Conservation (phyloP, 2,113 vertebrate genomes). For the Cathartes aura region DNA sequence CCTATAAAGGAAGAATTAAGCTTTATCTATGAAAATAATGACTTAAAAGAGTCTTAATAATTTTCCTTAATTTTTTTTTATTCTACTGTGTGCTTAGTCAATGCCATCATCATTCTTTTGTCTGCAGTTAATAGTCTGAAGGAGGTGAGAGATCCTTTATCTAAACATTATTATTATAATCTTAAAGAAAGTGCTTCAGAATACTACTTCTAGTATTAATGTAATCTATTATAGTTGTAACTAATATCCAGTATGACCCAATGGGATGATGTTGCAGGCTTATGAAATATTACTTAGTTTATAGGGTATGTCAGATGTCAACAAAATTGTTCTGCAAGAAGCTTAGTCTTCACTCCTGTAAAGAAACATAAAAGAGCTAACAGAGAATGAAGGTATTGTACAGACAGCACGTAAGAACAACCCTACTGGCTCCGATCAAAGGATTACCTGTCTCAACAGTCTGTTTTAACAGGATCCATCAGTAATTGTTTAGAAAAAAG, state of each 20-base stretch:
- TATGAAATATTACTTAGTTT: slow-evolving; percentile 1
- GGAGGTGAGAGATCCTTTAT: not conserved
- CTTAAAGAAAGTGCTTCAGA: not conserved
- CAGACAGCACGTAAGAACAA: not conserved
- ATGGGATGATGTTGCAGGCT: not conserved
- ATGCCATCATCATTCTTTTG: not conserved
- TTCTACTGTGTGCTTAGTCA: not conserved
- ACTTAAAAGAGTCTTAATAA: not conserved
- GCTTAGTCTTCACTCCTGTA: not conserved
- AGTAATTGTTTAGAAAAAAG: not conserved
- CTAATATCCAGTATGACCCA: not conserved
- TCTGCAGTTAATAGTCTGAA: not conserved
- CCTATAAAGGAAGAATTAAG: not conserved
- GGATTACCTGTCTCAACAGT: not conserved
- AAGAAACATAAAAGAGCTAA: not conserved
- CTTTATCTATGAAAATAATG: not conserved
- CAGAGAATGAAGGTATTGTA: not conserved
- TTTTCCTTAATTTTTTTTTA: not conserved
- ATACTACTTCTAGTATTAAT: not conserved
- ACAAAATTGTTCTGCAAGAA: not conserved
- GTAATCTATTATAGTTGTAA: not conserved
- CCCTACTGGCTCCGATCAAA: not conserved
- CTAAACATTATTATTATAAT: not conserved
- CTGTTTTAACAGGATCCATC: not conserved
- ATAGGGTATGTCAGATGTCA: not conserved